phyloP scores from a whole-genome alignment of 1,140 invertebrate genomes.

The Hirudo medicinalis region DNA sequence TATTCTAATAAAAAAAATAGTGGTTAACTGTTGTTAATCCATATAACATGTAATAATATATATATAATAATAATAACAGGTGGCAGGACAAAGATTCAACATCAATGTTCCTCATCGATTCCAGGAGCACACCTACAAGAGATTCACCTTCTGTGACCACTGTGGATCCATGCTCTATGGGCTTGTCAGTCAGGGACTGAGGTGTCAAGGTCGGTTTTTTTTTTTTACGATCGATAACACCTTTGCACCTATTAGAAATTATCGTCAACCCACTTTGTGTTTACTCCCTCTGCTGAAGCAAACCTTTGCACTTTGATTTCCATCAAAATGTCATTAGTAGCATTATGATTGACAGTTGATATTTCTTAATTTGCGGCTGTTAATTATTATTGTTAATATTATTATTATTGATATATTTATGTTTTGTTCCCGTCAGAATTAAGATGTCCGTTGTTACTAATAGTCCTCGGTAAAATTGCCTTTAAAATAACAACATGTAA shows the following conservation, averaged over 20 bases:
- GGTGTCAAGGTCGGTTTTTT: slow-evolving; percentile 68
- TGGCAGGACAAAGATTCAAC: slow-evolving; percentile 60
- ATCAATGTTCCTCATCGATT: slow-evolving; percentile 93
- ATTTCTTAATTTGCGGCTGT: no score
- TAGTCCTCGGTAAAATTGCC: no score
- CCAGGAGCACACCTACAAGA: slow-evolving; percentile 75
- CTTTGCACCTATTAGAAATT: not conserved
- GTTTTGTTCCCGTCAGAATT: no score
- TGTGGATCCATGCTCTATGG: slow-evolving; percentile 93
- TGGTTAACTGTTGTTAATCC: not conserved
- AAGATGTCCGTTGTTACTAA: no score
- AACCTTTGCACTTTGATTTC: not conserved
- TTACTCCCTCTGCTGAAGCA: not conserved
- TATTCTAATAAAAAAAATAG: not conserved
- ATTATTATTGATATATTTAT: no score
- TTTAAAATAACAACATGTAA: no score
- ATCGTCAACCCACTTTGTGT: no score
- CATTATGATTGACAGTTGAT: no score
- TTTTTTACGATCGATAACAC: not conserved
- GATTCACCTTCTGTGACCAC: slow-evolving; percentile 98
- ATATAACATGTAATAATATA: no score
- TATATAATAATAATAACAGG: slow-evolving; percentile 25
- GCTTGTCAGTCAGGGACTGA: slow-evolving; percentile 84
- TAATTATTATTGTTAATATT: no score
- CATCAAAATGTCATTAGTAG: not conserved